Conservation (phyloP, 2,797 vertebrate genomes). For the Nyctalus aviator region DNA sequence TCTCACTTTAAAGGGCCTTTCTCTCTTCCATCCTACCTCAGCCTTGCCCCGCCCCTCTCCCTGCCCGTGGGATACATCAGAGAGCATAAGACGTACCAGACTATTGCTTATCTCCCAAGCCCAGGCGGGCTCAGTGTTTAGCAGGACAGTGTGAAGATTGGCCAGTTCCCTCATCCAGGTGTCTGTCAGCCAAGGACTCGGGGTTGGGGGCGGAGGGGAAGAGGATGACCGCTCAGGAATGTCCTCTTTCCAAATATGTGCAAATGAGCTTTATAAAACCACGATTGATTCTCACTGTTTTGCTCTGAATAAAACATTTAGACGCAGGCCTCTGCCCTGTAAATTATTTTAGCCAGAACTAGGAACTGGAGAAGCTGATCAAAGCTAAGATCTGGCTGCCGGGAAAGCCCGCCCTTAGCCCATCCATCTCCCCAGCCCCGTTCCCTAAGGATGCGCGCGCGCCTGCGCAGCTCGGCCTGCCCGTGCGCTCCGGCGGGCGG, state of each 20-base stretch:
- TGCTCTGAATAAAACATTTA: constrained; percentile 68
- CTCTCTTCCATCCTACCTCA: too few relatives aligned
- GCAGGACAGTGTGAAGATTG: background rate
- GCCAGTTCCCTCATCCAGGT: background rate
- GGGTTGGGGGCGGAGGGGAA: background rate
- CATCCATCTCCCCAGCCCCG: too few relatives aligned
- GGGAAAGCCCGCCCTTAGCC: too few relatives aligned
- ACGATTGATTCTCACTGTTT: constrained; percentile 25
- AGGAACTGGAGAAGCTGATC: background rate
- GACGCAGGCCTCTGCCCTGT: background rate
- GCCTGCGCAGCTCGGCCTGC: background rate
- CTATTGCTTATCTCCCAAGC: background rate
- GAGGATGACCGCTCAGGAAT: background rate
- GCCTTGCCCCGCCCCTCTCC: background rate
- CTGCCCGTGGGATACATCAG: too few relatives aligned
- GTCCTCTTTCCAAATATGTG: background rate
- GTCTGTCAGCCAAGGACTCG: background rate
- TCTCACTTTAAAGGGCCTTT: too few relatives aligned
- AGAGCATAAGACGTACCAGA: background rate
- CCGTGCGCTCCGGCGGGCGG: accelerated
- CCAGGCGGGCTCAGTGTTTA: background rate
- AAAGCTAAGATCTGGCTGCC: background rate
- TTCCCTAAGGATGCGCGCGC: background rate
- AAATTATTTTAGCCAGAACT: background rate
- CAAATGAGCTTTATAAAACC: constrained; percentile 25